These are phyloP conservation scores for Scelioninae gen. 1 DNA, from an alignment of 2,888 invertebrate genomes.

Conservation along the genomic window DNA sequence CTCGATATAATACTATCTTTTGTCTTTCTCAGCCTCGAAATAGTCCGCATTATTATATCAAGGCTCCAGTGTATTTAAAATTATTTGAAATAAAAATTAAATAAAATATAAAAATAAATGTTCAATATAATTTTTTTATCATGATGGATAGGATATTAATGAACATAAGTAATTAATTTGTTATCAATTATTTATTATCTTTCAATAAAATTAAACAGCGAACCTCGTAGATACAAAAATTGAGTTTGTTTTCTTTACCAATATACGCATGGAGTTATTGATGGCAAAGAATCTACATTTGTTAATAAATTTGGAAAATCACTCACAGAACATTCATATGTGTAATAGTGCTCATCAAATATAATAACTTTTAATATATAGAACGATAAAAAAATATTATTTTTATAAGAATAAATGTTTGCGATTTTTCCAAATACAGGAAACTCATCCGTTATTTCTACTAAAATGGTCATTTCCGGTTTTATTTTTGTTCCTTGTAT, in stretches of 20 bases:
- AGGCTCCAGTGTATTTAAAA: too few species aligned
- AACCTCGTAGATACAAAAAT: not conserved
- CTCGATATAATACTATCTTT: too few species aligned
- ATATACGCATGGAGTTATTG: not conserved
- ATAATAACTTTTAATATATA: not conserved
- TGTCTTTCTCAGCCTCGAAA: too few species aligned
- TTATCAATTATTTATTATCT: not conserved
- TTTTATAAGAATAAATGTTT: slow-evolving; percentile 14
- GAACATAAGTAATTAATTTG: too few species aligned
- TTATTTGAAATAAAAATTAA: too few species aligned
- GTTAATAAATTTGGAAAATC: not conserved
- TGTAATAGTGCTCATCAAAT: not conserved
- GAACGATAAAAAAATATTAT: not conserved
- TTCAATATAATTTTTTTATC: not conserved
- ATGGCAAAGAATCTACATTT: not conserved
- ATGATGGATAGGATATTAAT: not conserved
- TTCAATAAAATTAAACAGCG: not conserved
- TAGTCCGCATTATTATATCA: too few species aligned
- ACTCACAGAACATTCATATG: not conserved
- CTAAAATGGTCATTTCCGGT: slow-evolving; percentile 21
- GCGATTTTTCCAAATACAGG: slow-evolving; percentile 32
- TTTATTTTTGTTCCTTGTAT: slow-evolving; percentile 12
- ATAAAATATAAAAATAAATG: too few species aligned
- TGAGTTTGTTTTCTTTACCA: not conserved
- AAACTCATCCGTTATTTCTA: slow-evolving; percentile 39